Percentiles rank a stretch among this genome's conserved stretches.
phyloP scores from a whole-genome alignment of 92 coral and sea anemone genomes.

The Desmophyllum pertusum region DNA sequence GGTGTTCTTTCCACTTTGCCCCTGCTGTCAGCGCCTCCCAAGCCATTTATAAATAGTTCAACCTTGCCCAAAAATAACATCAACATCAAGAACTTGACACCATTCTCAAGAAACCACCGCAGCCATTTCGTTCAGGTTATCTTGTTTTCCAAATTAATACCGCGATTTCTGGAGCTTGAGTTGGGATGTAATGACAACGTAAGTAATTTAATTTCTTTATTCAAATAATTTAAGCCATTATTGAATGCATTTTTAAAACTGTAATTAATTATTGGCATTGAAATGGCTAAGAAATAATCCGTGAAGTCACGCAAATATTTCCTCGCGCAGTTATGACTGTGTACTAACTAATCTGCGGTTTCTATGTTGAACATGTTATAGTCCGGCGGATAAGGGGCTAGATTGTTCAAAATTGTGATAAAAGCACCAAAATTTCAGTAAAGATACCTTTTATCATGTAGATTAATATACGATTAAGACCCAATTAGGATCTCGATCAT shows the following conservation, averaged over 20 bases:
- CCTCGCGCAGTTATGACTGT: background rate
- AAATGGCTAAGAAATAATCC: background rate
- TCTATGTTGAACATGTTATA: background rate
- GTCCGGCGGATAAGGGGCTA: background rate
- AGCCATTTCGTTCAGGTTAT: background rate
- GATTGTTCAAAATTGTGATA: too few relatives aligned
- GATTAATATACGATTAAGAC: too few relatives aligned
- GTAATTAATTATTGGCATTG: background rate
- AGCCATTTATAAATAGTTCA: background rate
- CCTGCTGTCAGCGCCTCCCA: too few relatives aligned
- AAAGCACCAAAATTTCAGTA: too few relatives aligned
- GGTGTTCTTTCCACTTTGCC: too few relatives aligned
- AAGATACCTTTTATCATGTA: too few relatives aligned
- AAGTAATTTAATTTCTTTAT: background rate
- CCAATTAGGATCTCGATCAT: too few relatives aligned
- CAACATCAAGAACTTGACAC: background rate
- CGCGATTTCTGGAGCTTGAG: background rate
- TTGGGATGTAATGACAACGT: background rate
- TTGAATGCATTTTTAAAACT: background rate
- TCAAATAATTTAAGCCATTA: background rate
- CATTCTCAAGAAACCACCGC: background rate
- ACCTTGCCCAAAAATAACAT: background rate
- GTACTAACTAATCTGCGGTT: background rate
- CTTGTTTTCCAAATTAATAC: background rate
- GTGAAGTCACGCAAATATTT: background rate